Evolutionary conservation across 1,140 invertebrate species (phyloP), one percentile per base, ranked within the genome.

Genomic region (Drosophila sulfurigaster): DNA sequence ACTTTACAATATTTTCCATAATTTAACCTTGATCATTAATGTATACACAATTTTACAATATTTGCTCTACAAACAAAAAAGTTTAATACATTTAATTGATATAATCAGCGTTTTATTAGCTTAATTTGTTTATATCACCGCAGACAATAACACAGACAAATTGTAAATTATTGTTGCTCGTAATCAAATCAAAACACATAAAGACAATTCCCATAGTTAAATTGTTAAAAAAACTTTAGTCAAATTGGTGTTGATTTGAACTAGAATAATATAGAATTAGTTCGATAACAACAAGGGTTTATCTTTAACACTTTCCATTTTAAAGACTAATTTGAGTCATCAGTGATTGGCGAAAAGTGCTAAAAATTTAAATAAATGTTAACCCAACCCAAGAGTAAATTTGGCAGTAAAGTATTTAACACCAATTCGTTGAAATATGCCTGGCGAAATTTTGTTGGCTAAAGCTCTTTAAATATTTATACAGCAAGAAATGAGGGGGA

Each of bases 381-480:
- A 56, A 65, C n/a, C 54, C 16, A 75, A 63, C 57, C 48, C 41
- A 43, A 60, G 7, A 43, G 38, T 45, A 20, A 77, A 63, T 58
- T 56, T 48, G 43, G 38, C 72, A 67, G 51, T 45, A 72, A 66
- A 28, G 8, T 67, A 49, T 58, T 74, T 70, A 79, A 64, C 74
- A 74, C 6, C 73, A 63, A 56, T 67, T 71, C 43, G 16, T 32
- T n/a, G 38, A 41, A 48, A 56, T 63, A 20, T 45, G 67, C 30
- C 3, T 49, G 57, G 82, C 76, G 79, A 82, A 87, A 80, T 80
- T 82, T 70, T 20, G 7, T 70, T 20, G 7, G 4, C 11, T 41
- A 6, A n/a, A 3, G 54, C 30, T 59, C 32, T 35, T 49, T 41
- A 65, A 57, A 65, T 72, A 56, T 70, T 46, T 70, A 64, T 28